Base-by-base conservation (phyloP, 2,888 invertebrate genomes). In the Euclidia mi region DNA sequence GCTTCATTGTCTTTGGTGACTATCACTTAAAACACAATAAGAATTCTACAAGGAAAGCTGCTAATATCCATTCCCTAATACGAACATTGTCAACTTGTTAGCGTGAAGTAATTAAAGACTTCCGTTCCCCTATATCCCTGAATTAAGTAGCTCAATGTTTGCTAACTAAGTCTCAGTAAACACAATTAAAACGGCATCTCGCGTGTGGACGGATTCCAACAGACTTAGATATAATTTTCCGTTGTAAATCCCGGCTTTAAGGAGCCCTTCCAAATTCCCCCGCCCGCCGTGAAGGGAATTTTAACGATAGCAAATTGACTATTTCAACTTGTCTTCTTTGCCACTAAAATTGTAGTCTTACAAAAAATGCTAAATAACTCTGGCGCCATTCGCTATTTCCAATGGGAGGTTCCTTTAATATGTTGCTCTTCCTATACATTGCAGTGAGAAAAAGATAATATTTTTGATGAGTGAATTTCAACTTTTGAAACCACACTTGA, bases 111-210 rank as follows among this genome's bases (percentile, higher is more conserved):
- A 76, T 75, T 78, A 82, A 81, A 81, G 71, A 64, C 71, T 76
- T 72, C 69, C 70, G 68, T 71, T 70, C 70, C 68, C 59, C 64
- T 71, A 76, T 76, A 78, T 80, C 79, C 80, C 72, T 59, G 79
- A 78, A 83, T 88, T 86, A 89, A 83, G 82, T 81, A 84, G 84
- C 85, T 85, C 79, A 81, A 80, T 87, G 85, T 87, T 89, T 84
- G 82, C 78, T 79, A 85, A 88, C 84, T 85, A 85, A 85, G 88
- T 88, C 88, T 86, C 74, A 66, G 87, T 83, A 91, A 91, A 91
- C 88, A 90, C 89, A 91, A 91, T 92, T 90, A 91, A 91, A 89
- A 86, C 77, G 83, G 80, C 84, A 89, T 91, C 86, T 85, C 85
- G 85, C 84, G 83, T 89, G 87, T 90, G 89, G 84, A 83, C 77